Conservation (phyloP, 2,888 invertebrate species). For the Calameuta filiformis region DNA sequence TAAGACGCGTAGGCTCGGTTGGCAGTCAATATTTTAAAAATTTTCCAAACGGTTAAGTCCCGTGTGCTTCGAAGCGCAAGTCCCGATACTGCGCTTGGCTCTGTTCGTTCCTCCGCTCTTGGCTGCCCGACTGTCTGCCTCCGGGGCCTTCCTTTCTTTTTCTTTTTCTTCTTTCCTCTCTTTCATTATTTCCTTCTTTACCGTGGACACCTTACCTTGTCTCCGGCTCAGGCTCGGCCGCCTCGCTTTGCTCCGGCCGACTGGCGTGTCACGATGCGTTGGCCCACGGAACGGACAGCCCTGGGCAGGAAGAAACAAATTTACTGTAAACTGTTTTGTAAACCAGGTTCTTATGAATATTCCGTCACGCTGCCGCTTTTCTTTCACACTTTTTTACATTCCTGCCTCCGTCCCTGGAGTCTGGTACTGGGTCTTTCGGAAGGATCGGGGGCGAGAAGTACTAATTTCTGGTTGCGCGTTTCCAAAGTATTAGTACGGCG, state of each 20-base stretch:
- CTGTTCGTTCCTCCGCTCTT: not conserved
- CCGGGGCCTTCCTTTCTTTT: not conserved
- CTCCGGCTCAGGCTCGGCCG: not conserved
- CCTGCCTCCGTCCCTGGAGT: not conserved
- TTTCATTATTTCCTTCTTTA: not conserved
- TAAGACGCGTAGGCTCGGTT: constrained; percentile 6
- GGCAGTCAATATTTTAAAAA: constrained; percentile 42
- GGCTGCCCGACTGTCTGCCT: constrained; percentile 3
- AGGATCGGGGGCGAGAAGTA: not conserved
- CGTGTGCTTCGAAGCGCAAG: constrained; percentile 40
- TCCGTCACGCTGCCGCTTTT: constrained; percentile 1
- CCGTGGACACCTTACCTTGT: not conserved
- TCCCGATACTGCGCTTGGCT: constrained; percentile 31
- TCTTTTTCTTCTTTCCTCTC: not conserved
- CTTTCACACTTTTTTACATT: constrained; percentile 4
- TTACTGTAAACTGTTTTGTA: constrained; percentile 41
- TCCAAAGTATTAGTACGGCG: not conserved
- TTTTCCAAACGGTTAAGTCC: constrained; percentile 40
- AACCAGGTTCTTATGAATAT: constrained; percentile 14
- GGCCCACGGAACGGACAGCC: constrained; percentile 18
- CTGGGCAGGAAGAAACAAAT: constrained; percentile 38
- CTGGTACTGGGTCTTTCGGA: not conserved
- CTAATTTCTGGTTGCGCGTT: not conserved
- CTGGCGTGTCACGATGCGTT: not conserved
- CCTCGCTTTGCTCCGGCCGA: not conserved